Evolutionary conservation across 2,797 vertebrate genomes (phyloP).

Genomic region (Chrosomus eos): DNA sequence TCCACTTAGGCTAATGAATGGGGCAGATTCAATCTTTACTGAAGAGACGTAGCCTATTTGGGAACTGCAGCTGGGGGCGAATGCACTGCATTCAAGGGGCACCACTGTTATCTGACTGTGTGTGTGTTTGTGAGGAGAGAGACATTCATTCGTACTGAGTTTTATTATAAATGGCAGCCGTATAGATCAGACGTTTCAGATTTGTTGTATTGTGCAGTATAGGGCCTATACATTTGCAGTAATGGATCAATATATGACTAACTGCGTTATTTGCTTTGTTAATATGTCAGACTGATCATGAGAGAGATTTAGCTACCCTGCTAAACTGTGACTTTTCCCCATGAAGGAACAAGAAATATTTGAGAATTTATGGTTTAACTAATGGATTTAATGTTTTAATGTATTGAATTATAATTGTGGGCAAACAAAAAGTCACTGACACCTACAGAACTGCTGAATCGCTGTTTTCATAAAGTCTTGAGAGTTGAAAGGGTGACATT

Average conservation of each 20-base stretch:
- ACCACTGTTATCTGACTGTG: conserved; percentile 80
- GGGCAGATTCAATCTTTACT: conserved; percentile 86
- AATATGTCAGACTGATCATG: conserved; percentile 4
- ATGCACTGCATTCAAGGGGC: conserved; percentile 71
- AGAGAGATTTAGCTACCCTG: neutral
- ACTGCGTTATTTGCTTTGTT: neutral
- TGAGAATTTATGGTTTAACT: neutral
- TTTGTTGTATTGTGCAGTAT: neutral
- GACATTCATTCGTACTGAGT: conserved; percentile 11
- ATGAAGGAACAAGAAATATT: neutral
- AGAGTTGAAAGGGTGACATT: neutral
- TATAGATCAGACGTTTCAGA: neutral
- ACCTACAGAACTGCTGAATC: neutral
- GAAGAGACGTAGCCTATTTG: conserved; percentile 76
- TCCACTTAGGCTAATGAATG: conserved; percentile 91
- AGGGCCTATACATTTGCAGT: neutral
- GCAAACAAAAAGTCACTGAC: neutral
- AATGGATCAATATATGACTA: conserved; percentile 19
- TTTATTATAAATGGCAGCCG: conserved; percentile 25
- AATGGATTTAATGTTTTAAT: neutral
- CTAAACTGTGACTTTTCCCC: neutral
- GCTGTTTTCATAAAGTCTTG: neutral
- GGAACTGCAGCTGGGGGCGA: conserved; percentile 79
- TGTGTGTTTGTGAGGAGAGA: conserved; percentile 6
- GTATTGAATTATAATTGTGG: neutral